Percentiles rank a stretch among this genome's conserved stretches.
phyloP scores from a whole-genome alignment of 1,140 invertebrate genomes.

The Wiebesia pumilae region DNA sequence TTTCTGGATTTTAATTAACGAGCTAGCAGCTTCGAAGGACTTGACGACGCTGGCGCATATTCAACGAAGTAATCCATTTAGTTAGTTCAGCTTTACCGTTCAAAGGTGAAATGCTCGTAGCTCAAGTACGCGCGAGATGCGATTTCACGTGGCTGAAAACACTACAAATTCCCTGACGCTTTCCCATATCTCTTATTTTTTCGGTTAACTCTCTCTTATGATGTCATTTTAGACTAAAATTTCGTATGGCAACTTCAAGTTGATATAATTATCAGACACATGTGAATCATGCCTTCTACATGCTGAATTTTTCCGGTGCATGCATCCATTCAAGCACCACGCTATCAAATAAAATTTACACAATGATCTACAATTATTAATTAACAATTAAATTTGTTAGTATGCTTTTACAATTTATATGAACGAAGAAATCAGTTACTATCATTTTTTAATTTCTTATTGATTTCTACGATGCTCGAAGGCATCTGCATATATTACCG shows the following conservation, averaged over 20 bases:
- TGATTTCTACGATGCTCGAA: neutral
- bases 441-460: too few species aligned
- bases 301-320: neutral
- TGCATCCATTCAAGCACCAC: neutral
- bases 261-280: too few species aligned
- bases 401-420: too few species aligned
- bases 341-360: neutral
- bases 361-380: too few species aligned
- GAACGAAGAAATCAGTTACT: too few species aligned
- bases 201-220: neutral
- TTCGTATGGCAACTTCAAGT: neutral
- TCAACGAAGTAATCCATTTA: conserved; percentile 50
- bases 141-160: conserved; percentile 13
- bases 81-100: conserved; percentile 32
- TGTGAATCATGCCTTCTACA: neutral
- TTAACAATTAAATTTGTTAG: too few species aligned
- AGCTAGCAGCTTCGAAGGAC: conserved; percentile 24
- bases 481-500: neutral
- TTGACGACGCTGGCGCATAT: conserved; percentile 40
- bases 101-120: conserved; percentile 44
- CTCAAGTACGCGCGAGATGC: conserved; percentile 9
- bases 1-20: conserved; percentile 50
- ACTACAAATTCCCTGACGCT: neutral
- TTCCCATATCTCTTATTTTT: neutral
- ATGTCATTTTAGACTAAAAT: neutral